Base-by-base conservation (phyloP, 1,140 invertebrate species). In the Carcinoscorpius rotundicauda region DNA sequence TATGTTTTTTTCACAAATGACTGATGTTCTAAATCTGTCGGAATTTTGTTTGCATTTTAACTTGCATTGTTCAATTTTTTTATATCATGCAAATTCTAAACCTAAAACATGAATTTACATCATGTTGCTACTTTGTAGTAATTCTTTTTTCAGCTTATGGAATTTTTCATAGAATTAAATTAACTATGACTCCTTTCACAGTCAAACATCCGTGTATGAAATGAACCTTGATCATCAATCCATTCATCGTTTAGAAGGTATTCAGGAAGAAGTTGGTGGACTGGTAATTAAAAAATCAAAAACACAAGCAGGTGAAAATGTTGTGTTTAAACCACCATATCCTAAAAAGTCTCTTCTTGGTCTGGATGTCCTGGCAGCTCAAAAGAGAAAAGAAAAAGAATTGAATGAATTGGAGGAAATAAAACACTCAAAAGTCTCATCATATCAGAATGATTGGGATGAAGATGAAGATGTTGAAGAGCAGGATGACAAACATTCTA, bases 351-450 rank as follows among this genome's bases (percentile, higher is more conserved):
- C 79, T 9, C 58, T 80, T 6, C 68, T 81, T 6, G 81, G 81
- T 3, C 70, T 82, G n/a, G 81, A 82, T 69, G 75, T 71, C 66
- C 66, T 82, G n/a, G 80, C 81, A 49, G 76, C 58, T 6, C 59
- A 70, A 58, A 75, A 73, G 55, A 65, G 71, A 11, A 70, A 73
- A 60, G 73, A 75, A 64, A 56, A 71, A 60, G 52, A 70, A 48
- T 4, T 5, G 55, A 10, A 61, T n/a, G n/a, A 10, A 48, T 8
- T 6, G 9, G 58, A 53, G 8, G n/a, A 68, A 60, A 29, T 29
- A 29, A 57, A 64, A 58, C 10, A 67, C 64, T 49, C 52, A 60
- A 52, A 63, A 62, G 49, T 57, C 49, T 53, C 3, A 49, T 60
- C 63, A 56, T 49, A 29, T 57, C 29, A 29, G 29, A 58, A 6